phyloP scores from a whole-genome alignment of 2,113 vertebrate genomes.

The Menidia beryllina region DNA sequence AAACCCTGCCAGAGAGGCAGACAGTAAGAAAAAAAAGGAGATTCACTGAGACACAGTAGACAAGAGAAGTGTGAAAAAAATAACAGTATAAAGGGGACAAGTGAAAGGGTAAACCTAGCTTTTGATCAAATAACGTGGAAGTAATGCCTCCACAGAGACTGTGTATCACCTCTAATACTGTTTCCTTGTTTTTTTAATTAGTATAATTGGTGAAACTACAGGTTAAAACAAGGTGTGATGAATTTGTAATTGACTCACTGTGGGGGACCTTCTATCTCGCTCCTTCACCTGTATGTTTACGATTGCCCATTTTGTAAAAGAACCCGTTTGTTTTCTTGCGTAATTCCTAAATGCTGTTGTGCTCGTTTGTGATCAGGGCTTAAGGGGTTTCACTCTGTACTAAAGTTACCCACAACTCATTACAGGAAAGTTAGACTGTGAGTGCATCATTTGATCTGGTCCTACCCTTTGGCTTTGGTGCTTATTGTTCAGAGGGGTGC shows the following conservation, averaged over 20 bases:
- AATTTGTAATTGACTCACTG: constrained; percentile 10
- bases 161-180: constrained; percentile 1
- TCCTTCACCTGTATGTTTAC: constrained; percentile 11
- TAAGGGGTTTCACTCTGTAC: constrained; percentile 9
- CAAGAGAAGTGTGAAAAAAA: constrained; percentile 15
- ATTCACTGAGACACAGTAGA: constrained; percentile 38
- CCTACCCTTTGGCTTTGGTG: constrained; percentile 13
- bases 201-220: constrained; percentile 27
- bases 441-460: constrained; percentile 6
- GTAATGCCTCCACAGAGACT: constrained; percentile 32
- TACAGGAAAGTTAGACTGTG: constrained; percentile 6
- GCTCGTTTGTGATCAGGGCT: constrained; percentile 21
- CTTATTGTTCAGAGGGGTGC: constrained; percentile 22
- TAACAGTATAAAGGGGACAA: neutral
- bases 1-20: constrained; percentile 68
- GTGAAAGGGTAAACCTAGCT: constrained; percentile 35
- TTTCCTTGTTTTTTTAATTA: constrained; percentile 2
- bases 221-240: constrained; percentile 26
- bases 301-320: constrained; percentile 13
- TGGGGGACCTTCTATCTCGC: constrained; percentile 10
- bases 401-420: constrained; percentile 16
- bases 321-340: neutral
- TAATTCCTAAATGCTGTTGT: constrained; percentile 1
- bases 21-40: constrained; percentile 27
- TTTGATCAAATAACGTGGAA: constrained; percentile 34